Percentiles rank a stretch among this genome's conserved stretches.
phyloP scores from a whole-genome alignment of 2,797 vertebrate species.

The Cryptoblepharus egeriae region DNA sequence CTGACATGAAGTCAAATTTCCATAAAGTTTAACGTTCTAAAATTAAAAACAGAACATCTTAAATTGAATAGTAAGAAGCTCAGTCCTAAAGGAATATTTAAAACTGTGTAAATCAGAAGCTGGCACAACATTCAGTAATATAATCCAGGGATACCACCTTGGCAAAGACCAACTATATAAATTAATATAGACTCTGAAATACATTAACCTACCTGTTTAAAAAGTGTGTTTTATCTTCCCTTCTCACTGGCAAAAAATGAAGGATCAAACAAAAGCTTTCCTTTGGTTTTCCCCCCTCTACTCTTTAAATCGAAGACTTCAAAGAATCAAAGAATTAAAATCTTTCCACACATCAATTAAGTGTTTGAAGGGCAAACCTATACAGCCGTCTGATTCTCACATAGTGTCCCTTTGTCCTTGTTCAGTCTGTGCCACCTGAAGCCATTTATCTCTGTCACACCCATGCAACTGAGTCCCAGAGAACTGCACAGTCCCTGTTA shows the following conservation, averaged over 20 bases:
- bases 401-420: slow-evolving; percentile 92
- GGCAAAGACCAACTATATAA: slow-evolving; percentile 50
- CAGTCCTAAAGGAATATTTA: background rate
- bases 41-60: slow-evolving; percentile 8
- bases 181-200: slow-evolving; percentile 54
- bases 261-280: slow-evolving; percentile 63
- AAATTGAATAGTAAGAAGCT: background rate
- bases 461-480: slow-evolving; percentile 78
- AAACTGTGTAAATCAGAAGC: slow-evolving; percentile 45
- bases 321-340: slow-evolving; percentile 67
- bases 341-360: slow-evolving; percentile 71
- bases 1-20: slow-evolving; percentile 39
- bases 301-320: slow-evolving; percentile 68
- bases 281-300: slow-evolving; percentile 49
- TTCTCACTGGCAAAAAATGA: slow-evolving; percentile 58
- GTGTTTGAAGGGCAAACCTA: slow-evolving; percentile 67
- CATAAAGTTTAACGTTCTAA: background rate
- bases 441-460: slow-evolving; percentile 94
- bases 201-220: slow-evolving; percentile 45
- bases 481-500: slow-evolving; percentile 75
- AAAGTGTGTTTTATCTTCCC: slow-evolving; percentile 60
- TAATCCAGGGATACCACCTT: slow-evolving; percentile 41
- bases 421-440: slow-evolving; percentile 76
- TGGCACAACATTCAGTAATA: background rate
- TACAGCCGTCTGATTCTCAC: slow-evolving; percentile 72